Evolutionary conservation across 2,113 vertebrate genomes (phyloP).

Genomic region (Melanostigma gelatinosum): DNA sequence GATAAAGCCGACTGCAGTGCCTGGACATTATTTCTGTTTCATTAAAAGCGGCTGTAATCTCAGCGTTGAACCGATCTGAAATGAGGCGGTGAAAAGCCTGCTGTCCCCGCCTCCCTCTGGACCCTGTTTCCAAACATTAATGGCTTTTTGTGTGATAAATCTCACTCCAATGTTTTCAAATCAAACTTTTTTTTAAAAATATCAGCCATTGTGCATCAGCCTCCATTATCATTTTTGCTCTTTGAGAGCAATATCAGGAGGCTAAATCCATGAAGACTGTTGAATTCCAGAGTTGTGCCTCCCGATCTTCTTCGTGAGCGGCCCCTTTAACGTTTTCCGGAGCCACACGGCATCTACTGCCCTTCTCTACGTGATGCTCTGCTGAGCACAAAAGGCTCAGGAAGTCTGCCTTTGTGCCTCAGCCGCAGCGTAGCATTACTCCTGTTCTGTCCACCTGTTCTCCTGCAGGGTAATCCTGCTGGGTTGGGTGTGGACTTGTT

Average conservation of each 20-base stretch:
- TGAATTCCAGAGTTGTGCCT: background rate
- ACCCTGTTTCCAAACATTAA: background rate
- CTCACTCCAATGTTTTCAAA: background rate
- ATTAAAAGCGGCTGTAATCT: background rate
- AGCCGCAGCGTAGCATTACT: background rate
- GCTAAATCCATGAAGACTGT: background rate
- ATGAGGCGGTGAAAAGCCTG: background rate
- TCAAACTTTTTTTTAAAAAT: background rate
- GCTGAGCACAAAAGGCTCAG: background rate
- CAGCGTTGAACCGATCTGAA: background rate
- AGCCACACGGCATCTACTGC: background rate
- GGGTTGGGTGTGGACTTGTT: conserved; percentile 30
- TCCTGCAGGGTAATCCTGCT: conserved; percentile 1
- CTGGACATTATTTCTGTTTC: background rate
- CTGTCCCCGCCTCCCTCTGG: too few species aligned
- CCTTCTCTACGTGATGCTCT: background rate
- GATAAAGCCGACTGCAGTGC: background rate
- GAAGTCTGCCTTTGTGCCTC: conserved; percentile 18
- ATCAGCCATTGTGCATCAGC: too few species aligned
- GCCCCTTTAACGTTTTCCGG: background rate
- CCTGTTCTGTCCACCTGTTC: conserved; percentile 24
- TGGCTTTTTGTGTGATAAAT: background rate
- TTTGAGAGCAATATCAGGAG: background rate
- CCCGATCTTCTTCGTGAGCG: background rate
- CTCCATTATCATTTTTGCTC: too few species aligned